These are phyloP conservation scores for Pollenia griseotomentosa DNA, from an alignment of 2,888 invertebrate species.

Conservation along the genomic window DNA sequence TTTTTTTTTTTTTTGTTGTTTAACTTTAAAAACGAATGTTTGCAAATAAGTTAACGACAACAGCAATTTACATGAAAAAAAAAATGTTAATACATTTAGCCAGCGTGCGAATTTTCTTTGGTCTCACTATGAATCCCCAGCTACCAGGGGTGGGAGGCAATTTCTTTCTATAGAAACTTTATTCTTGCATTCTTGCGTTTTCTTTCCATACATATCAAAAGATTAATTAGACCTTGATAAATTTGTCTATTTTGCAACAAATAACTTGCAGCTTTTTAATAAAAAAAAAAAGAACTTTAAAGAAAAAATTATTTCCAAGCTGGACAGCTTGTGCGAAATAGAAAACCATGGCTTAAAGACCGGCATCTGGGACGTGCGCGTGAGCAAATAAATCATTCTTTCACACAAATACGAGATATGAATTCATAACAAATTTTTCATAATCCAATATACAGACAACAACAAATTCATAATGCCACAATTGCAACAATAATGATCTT, in stretches of 20 bases:
- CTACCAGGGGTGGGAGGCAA: not conserved
- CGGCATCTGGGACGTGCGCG: conserved; percentile 78
- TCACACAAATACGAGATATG: conserved; percentile 68
- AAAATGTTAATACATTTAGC: conserved; percentile 47
- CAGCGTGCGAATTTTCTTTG: conserved; percentile 69
- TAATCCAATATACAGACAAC: conserved; percentile 73
- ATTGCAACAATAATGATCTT: conserved; percentile 55
- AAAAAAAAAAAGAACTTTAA: conserved; percentile 55
- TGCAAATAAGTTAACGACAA: conserved; percentile 61
- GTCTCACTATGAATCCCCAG: conserved; percentile 5
- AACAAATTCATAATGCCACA: conserved; percentile 40
- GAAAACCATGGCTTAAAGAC: conserved; percentile 65
- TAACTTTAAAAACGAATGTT: conserved; percentile 53
- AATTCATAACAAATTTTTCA: conserved; percentile 73
- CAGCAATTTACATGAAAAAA: conserved; percentile 19
- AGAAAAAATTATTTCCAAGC: conserved; percentile 77
- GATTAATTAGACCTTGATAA: conserved; percentile 78
- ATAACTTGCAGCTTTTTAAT: conserved; percentile 32
- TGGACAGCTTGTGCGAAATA: conserved; percentile 69
- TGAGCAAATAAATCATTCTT: conserved; percentile 83
- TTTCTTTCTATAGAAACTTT: not conserved
- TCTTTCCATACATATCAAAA: conserved; percentile 65
- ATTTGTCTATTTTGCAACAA: conserved; percentile 68
- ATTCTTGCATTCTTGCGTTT: not conserved
- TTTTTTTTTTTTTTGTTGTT: too few species aligned